These are phyloP conservation scores for Thaleichthys pacificus DNA, from an alignment of 2,797 vertebrate genomes.

Conservation along the genomic window DNA sequence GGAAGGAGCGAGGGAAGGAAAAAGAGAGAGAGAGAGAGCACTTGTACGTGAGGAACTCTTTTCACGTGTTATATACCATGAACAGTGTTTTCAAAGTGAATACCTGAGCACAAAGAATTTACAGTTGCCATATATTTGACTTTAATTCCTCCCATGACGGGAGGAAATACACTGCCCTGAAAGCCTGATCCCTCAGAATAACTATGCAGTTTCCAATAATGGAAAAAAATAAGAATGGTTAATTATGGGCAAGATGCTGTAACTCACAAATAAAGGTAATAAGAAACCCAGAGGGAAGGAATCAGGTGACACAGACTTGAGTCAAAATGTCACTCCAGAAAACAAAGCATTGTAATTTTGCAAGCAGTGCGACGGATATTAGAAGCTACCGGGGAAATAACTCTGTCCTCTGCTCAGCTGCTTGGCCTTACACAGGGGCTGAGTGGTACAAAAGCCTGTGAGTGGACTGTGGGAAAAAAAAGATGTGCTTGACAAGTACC, in stretches of 20 bases:
- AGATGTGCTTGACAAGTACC: constrained; percentile 66
- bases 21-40: constrained; percentile 18
- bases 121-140: constrained; percentile 62
- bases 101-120: constrained; percentile 52
- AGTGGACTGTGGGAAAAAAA: constrained; percentile 47
- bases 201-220: too few relatives aligned
- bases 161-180: background rate
- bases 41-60: constrained; percentile 58
- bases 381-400: constrained; percentile 27
- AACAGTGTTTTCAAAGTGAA: constrained; percentile 70
- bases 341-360: background rate
- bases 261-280: constrained; percentile 15
- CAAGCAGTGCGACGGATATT: constrained; percentile 14
- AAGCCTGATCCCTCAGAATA: constrained; percentile 1
- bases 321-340: constrained; percentile 35
- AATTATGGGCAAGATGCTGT: too few relatives aligned
- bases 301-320: constrained; percentile 1
- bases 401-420: constrained; percentile 30
- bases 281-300: constrained; percentile 21
- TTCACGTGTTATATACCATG: constrained; percentile 35
- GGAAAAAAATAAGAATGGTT: too few relatives aligned
- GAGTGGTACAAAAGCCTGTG: constrained; percentile 32
- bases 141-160: constrained; percentile 45
- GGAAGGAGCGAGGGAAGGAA: constrained; percentile 22
- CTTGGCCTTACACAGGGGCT: constrained; percentile 31